These are phyloP conservation scores for Danionella cerebrum DNA, from an alignment of 2,113 vertebrate species.

Conservation along the genomic window DNA sequence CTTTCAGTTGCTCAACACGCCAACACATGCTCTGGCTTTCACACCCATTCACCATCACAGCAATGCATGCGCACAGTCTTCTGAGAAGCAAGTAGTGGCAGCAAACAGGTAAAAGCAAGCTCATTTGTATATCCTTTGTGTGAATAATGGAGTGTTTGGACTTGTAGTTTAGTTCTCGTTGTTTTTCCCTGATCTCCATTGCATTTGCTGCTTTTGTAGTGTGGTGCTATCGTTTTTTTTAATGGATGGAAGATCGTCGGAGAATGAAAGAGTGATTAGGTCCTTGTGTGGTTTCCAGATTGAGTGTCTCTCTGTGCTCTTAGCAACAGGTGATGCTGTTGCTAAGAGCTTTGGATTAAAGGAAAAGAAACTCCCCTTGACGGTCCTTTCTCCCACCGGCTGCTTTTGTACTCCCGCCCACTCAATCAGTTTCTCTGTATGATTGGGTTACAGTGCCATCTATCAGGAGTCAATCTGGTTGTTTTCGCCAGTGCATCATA, in stretches of 20 bases:
- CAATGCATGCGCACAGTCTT: slow-evolving; percentile 25
- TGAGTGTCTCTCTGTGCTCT: slow-evolving; percentile 30
- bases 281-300: too few relatives aligned
- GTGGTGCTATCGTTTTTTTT: not conserved
- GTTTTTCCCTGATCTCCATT: too few relatives aligned
- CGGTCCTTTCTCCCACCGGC: slow-evolving; percentile 22
- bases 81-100: not conserved
- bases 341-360: slow-evolving; percentile 37
- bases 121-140: not conserved
- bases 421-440: not conserved
- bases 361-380: slow-evolving; percentile 23
- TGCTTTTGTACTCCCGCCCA: slow-evolving; percentile 14
- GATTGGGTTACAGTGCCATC: not conserved
- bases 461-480: not conserved
- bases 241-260: too few relatives aligned
- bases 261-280: too few relatives aligned
- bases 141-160: not conserved
- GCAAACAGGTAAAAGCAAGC: slow-evolving; percentile 47
- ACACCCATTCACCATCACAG: not conserved
- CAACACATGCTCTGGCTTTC: not conserved
- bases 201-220: not conserved
- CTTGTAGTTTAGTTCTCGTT: not conserved
- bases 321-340: slow-evolving; percentile 49
- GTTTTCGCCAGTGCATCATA: not conserved
- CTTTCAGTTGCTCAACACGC: slow-evolving; percentile 15